Evolutionary conservation across 2,113 vertebrate species (phyloP).

Genomic region (Mellivora capensis): DNA sequence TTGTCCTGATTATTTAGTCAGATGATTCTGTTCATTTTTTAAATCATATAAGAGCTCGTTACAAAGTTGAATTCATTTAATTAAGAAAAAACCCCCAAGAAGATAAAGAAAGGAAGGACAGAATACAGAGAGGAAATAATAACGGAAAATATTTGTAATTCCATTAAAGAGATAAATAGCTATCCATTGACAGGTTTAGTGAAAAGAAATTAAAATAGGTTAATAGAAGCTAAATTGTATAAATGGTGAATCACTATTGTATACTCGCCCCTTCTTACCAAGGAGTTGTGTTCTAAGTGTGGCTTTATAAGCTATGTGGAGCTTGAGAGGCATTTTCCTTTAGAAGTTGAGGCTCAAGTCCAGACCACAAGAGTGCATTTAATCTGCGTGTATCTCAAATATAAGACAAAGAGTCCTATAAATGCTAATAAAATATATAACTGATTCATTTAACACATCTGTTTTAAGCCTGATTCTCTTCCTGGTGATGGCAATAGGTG

Average conservation of each 20-base stretch:
- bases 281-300: background rate
- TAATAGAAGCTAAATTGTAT: background rate
- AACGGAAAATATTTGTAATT: background rate
- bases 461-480: background rate
- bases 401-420: background rate
- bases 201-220: background rate
- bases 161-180: background rate
- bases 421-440: background rate
- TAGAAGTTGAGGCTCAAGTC: background rate
- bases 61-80: background rate
- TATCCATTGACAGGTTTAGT: background rate
- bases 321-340: background rate
- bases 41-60: background rate
- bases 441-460: background rate
- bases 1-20: background rate
- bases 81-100: background rate
- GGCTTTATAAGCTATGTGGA: background rate
- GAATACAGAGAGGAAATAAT: background rate
- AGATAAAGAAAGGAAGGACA: background rate
- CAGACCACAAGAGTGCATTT: background rate
- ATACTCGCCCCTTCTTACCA: background rate
- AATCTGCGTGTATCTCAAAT: background rate
- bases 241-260: background rate
- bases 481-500: background rate
- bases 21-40: background rate